Evolutionary conservation across 35 echinoderm and acorn worm genomes (phyloP).

Genomic region (Heliocidaris erythrogramma): DNA sequence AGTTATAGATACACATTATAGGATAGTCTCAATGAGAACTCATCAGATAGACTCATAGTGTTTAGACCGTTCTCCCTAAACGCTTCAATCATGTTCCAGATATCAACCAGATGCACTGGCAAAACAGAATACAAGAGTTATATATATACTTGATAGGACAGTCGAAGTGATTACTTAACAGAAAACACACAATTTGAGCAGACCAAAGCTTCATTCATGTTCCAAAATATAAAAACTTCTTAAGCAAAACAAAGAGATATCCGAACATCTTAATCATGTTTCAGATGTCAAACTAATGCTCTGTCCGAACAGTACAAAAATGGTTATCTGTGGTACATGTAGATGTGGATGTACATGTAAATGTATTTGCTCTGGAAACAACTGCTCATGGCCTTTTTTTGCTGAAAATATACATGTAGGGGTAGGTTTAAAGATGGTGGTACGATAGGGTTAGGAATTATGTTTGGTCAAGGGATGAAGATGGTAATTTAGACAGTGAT

Average conservation of each 20-base stretch:
- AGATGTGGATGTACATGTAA: too few relatives aligned
- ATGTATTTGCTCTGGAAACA: too few relatives aligned
- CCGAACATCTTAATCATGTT: too few relatives aligned
- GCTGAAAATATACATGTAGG: too few relatives aligned
- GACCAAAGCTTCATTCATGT: constrained; percentile 94
- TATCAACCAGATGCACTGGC: constrained; percentile 92
- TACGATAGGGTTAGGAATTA: too few relatives aligned
- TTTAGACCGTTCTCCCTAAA: constrained; percentile 97
- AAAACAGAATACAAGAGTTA: not conserved
- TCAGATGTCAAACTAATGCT: constrained; percentile 89
- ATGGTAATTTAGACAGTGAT: too few relatives aligned
- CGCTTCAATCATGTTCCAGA: constrained; percentile 98
- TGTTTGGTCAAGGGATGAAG: too few relatives aligned
- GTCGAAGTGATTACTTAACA: constrained; percentile 60
- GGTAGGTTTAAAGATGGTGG: too few relatives aligned
- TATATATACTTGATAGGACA: not conserved
- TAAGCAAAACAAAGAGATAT: too few relatives aligned
- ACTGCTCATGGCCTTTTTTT: too few relatives aligned
- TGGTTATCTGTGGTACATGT: too few relatives aligned
- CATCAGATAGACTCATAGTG: constrained; percentile 76
- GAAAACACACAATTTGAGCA: not conserved
- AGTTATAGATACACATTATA: not conserved
- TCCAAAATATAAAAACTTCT: constrained; percentile 38
- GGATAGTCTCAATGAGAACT: constrained; percentile 52
- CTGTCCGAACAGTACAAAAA: constrained; percentile 48